Evolutionary conservation across 2,888 invertebrate genomes (phyloP), one percentile per base, ranked within the genome.

Genomic region (Chaetogeoica ovagalla): DNA sequence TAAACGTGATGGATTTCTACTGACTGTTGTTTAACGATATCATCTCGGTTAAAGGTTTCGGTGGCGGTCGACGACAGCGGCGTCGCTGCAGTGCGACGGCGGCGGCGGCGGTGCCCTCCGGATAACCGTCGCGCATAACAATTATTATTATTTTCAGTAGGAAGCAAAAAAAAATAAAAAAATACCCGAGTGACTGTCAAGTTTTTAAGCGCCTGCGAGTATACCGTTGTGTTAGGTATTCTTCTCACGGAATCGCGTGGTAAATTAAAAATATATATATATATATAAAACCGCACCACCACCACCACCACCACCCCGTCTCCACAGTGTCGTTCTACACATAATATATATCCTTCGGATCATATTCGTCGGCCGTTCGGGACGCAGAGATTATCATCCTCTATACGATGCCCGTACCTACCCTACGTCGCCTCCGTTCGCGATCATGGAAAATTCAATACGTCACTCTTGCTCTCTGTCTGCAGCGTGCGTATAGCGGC

Each of bases 191-290:
- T 77, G 69, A 52, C 60, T 77, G 74, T 74, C 52, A 65, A 65
- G 65, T 79, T 79, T 79, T 70, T 70, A 79, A 79, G 77, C 77
- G 62, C 77, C 70, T 23, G 52, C n/a, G 60, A 75, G 66, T 68
- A 30, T 30, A 66, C 57, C 66, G 17, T 72, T 72, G 66, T 66
- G 59, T 76, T 76, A 48, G 43, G 68, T 59, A 76, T 76, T 76
- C 75, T n/a, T 59, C 68, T 59, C 75, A 68, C 68, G 75, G 43
- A 48, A 19, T 48, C 43, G 66, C 59, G 30, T 4, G 59, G 59
- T 76, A 68, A 76, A 76, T 76, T 76, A 76, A 76, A 76, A 75
- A 75, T 65, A 43, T 60, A 60, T 17, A 60, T 23, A 72, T 48
- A 43, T 60, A 60, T 17, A 60, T 23, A 72, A 23, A 37, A 37